A percentile compares a stretch with the other conserved stretches of the same genome.
phyloP scores from a whole-genome alignment of 2,113 vertebrate genomes.

The Podiceps cristatus region DNA sequence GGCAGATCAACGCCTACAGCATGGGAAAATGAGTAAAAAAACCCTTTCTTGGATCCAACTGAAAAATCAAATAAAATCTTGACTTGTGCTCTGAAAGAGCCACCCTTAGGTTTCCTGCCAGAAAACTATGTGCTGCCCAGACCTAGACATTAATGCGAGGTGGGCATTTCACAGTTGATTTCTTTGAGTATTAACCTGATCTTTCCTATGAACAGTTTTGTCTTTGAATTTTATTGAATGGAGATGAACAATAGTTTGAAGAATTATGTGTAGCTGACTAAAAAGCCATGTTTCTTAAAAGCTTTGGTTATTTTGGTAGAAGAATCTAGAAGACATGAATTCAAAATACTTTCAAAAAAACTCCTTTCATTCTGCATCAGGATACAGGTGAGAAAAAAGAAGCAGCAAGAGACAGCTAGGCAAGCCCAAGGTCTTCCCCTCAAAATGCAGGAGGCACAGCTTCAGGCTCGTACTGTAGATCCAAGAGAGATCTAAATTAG shows the following conservation, averaged over 20 bases:
- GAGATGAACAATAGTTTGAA: not conserved
- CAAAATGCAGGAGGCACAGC: not conserved
- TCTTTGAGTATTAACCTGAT: not conserved
- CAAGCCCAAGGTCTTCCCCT: not conserved
- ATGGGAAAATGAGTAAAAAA: not conserved
- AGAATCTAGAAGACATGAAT: not conserved
- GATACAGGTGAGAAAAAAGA: not conserved
- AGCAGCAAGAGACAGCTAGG: not conserved
- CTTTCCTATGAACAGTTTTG: not conserved
- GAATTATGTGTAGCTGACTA: not conserved
- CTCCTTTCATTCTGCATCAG: not conserved
- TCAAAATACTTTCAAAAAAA: not conserved
- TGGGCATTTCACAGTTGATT: not conserved
- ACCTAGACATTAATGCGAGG: not conserved
- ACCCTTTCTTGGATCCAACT: not conserved
- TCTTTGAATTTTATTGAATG: not conserved
- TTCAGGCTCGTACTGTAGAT: not conserved
- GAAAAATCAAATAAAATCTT: not conserved
- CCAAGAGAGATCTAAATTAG: not conserved
- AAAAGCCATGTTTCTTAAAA: not conserved
- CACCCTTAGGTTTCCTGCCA: not conserved
- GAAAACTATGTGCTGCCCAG: not conserved
- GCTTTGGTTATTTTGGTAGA: not conserved
- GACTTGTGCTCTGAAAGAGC: not conserved
- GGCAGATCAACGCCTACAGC: not conserved